Percentiles rank a stretch among this genome's conserved stretches.
These are phyloP conservation scores for Grus americana DNA, from an alignment of 2,113 vertebrate species.

Conservation along the genomic window DNA sequence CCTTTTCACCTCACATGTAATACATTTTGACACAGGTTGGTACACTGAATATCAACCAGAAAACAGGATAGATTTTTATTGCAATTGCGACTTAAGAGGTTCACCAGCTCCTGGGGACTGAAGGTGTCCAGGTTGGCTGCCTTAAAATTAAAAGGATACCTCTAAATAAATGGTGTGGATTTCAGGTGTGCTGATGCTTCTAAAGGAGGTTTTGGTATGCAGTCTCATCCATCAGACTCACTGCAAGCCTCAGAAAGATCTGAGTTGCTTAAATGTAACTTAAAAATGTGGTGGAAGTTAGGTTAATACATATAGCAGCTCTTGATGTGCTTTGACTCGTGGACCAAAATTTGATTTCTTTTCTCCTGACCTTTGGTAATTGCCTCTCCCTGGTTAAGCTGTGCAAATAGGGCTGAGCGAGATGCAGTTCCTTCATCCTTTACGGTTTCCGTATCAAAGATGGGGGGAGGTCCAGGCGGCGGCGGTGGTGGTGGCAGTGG, in stretches of 20 bases:
- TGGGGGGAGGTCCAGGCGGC: constrained; percentile 83
- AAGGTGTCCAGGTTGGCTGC: neutral
- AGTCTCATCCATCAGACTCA: neutral
- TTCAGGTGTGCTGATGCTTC: neutral
- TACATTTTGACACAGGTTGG: neutral
- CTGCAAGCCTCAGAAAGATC: neutral
- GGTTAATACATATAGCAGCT: neutral
- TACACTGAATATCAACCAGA: neutral
- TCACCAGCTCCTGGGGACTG: neutral
- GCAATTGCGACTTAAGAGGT: neutral
- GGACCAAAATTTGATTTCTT: neutral
- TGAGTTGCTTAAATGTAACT: neutral
- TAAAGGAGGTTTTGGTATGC: neutral
- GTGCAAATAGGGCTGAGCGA: constrained; percentile 88
- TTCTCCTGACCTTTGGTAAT: constrained; percentile 88
- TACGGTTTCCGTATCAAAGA: constrained; percentile 63
- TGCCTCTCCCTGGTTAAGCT: constrained; percentile 93
- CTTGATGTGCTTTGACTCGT: neutral
- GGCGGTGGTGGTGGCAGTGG: constrained; percentile 74
- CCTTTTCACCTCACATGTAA: neutral
- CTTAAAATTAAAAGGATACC: neutral
- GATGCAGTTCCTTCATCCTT: constrained; percentile 70
- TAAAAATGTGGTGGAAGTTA: neutral
- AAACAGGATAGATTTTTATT: neutral
- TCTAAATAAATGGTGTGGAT: neutral